Evolutionary conservation across 2,113 vertebrate genomes (phyloP).

Genomic region (Ptychochromis oligacanthus): DNA sequence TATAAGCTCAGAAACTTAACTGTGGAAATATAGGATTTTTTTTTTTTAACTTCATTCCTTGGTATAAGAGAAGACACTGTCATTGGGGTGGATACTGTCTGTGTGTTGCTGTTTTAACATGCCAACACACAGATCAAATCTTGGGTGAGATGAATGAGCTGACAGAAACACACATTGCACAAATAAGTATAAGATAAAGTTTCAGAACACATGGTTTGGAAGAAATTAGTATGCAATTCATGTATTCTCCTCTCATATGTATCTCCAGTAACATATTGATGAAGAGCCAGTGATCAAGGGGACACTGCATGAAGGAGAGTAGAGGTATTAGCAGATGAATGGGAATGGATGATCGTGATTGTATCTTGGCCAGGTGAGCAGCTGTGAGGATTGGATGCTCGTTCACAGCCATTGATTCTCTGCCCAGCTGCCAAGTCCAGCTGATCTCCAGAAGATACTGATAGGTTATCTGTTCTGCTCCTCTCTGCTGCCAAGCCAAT

Average conservation of each 20-base stretch:
- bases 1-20: neutral
- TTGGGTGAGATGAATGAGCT: neutral
- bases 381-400: slow-evolving; percentile 22
- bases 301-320: neutral
- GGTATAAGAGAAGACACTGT: too few species aligned
- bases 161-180: neutral
- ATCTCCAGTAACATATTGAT: neutral
- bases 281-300: neutral
- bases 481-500: slow-evolving; percentile 4
- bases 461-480: slow-evolving; percentile 25
- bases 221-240: neutral
- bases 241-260: neutral
- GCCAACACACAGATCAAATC: neutral
- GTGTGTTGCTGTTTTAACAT: too few species aligned
- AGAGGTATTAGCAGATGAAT: slow-evolving; percentile 1
- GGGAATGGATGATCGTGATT: neutral
- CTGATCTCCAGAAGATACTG: slow-evolving; percentile 35
- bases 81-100: too few species aligned
- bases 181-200: neutral
- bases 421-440: slow-evolving; percentile 11
- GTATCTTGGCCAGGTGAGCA: slow-evolving; percentile 16
- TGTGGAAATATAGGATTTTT: neutral
- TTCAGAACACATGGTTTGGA: neutral
- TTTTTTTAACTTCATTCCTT: too few species aligned
- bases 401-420: slow-evolving; percentile 9